Percentiles rank a stretch among this genome's conserved stretches.
Evolutionary conservation across 1,140 invertebrate genomes (phyloP).

Genomic region (Diuraphis noxia): DNA sequence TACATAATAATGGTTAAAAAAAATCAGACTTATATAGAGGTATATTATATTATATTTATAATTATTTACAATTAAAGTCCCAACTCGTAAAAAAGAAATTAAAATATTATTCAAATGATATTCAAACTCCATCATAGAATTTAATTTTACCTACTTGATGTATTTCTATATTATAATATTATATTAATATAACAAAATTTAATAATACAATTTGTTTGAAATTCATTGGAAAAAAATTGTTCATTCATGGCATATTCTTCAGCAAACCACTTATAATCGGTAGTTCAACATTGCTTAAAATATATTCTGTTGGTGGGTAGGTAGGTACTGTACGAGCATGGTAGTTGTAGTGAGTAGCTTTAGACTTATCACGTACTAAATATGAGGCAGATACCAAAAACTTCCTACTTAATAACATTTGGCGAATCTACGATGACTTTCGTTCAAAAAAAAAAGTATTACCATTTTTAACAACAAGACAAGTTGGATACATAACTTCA

Average conservation of each 20-base stretch:
- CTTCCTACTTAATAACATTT: not conserved
- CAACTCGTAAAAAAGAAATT: too few relatives aligned
- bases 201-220: not conserved
- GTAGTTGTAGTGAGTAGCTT: not conserved
- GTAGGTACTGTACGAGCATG: too few relatives aligned
- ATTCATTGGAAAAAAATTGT: not conserved
- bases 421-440: not conserved
- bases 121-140: not conserved
- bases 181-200: not conserved
- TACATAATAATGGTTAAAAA: too few relatives aligned
- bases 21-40: too few relatives aligned
- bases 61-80: too few relatives aligned
- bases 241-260: not conserved
- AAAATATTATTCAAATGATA: too few relatives aligned
- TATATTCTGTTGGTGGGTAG: not conserved
- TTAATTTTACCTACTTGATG: not conserved
- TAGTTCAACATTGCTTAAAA: not conserved
- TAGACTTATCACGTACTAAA: not conserved
- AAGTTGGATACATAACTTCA: not conserved
- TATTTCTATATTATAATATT: not conserved
- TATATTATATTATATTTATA: too few relatives aligned
- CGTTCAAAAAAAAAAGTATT: not conserved
- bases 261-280: not conserved
- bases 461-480: not conserved
- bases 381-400: not conserved